Evolutionary conservation across 2,888 invertebrate species (phyloP), one percentile per base, ranked within the genome.

Genomic region (Drosophila kuntzei): DNA sequence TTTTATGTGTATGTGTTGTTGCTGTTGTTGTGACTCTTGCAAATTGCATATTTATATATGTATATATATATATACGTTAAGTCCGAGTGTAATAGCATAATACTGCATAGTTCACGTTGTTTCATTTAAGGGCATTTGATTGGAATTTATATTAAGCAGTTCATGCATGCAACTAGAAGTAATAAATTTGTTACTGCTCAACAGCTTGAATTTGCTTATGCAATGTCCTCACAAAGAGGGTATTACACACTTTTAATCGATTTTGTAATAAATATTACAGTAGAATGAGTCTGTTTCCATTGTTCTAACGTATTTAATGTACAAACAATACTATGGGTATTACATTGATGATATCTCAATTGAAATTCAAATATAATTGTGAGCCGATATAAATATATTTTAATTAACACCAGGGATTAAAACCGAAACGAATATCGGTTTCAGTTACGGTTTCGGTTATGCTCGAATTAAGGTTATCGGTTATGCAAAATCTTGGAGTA

Each of bases 11-110:
- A 11, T 29, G 14, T 37, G 36, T 37, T 49, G 14, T 54, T 44
- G 27, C n/a, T 49, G 49, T 20, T 41, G 5, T 44, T 39, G 20
- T 18, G 25, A 44, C 14, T 61, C 62, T 18, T 58, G 65, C 54
- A 82, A 88, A 74, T 82, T 74, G 76, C 70, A 74, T 86, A 82
- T 88, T 86, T 83, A 88, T 59, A 51, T 53, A 53, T 49, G 55
- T 25, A 51, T n/a, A n/a, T n/a, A n/a, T n/a, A n/a, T n/a, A n/a
- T n/a, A n/a, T n/a, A n/a, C n/a, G 68, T 62, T 81, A 60, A 69
- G 63, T 60, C 50, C 16, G 25, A 58, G 41, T 70, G 51, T 68
- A 70, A 69, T 71, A 57, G 59, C 66, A 64, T 68, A 63, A 62
- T 53, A 62, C 76, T 43, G 58, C 54, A 36, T 53, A 46, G 29